Evolutionary conservation across 2,888 invertebrate genomes (phyloP).

Genomic region (Drosophila nr. perissopoda): DNA sequence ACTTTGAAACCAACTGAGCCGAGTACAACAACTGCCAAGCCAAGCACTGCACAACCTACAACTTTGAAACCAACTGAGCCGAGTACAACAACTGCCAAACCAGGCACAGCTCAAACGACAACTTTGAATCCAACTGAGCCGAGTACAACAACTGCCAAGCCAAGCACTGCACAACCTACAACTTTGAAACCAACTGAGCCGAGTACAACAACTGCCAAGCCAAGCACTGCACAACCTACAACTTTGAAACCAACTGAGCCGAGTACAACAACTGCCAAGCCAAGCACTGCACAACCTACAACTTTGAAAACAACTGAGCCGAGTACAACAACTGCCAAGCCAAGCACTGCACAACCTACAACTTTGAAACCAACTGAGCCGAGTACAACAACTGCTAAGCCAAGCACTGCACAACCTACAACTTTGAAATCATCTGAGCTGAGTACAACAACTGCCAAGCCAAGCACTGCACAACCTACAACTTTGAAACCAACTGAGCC

Average conservation of each 20-base stretch:
- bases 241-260: not conserved
- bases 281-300: not conserved
- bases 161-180: not conserved
- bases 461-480: not conserved
- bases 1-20: too few relatives aligned
- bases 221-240: rapidly evolving
- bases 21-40: too few relatives aligned
- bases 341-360: not conserved
- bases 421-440: not conserved
- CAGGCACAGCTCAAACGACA: not conserved
- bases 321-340: not conserved
- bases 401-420: not conserved
- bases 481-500: not conserved
- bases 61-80: too few relatives aligned
- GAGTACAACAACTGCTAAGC: not conserved
- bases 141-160: not conserved
- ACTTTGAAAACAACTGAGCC: not conserved
- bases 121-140: not conserved
- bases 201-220: not conserved
- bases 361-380: constrained; percentile 4
- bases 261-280: not conserved
- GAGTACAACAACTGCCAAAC: not conserved
- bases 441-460: not conserved
- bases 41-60: too few relatives aligned
- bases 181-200: not conserved